phyloP scores from a whole-genome alignment of 1,140 invertebrate genomes.

The Campoletis sonorensis region DNA sequence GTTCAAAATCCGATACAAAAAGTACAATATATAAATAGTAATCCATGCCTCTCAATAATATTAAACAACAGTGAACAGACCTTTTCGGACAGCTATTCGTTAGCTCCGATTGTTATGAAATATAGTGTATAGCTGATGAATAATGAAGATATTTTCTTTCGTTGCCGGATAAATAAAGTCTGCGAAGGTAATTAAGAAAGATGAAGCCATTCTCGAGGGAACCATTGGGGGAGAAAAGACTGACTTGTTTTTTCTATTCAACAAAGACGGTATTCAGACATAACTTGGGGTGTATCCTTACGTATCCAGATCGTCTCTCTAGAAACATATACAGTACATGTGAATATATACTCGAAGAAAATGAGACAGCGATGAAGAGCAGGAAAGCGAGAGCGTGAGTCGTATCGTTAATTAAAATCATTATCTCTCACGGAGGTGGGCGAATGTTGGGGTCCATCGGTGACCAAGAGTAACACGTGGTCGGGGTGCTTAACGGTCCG shows the following conservation, averaged over 20 bases:
- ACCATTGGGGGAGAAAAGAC: background rate
- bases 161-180: background rate
- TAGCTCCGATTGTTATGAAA: too few species aligned
- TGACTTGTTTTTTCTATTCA: background rate
- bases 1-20: too few species aligned
- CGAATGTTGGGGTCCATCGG: slow-evolving; percentile 25
- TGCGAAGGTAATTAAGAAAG: slow-evolving; percentile 5
- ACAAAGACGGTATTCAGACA: background rate
- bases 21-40: too few species aligned
- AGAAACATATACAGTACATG: too few species aligned
- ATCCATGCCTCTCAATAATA: too few species aligned
- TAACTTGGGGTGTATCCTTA: background rate
- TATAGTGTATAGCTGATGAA: background rate
- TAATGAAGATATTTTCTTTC: background rate
- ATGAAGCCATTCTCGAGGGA: background rate
- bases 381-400: slow-evolving; percentile 5
- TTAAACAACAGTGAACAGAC: too few species aligned
- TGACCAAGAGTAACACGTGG: slow-evolving; percentile 55
- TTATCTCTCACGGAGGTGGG: slow-evolving; percentile 40
- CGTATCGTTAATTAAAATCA: slow-evolving; percentile 59
- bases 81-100: background rate
- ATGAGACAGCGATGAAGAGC: background rate
- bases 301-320: background rate
- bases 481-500: slow-evolving; percentile 52
- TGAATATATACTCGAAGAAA: too few species aligned